A percentile compares a stretch with the other conserved stretches of the same genome.
Evolutionary conservation across 2,888 invertebrate genomes (phyloP).

Genomic region (Nemotelus pantherinus): DNA sequence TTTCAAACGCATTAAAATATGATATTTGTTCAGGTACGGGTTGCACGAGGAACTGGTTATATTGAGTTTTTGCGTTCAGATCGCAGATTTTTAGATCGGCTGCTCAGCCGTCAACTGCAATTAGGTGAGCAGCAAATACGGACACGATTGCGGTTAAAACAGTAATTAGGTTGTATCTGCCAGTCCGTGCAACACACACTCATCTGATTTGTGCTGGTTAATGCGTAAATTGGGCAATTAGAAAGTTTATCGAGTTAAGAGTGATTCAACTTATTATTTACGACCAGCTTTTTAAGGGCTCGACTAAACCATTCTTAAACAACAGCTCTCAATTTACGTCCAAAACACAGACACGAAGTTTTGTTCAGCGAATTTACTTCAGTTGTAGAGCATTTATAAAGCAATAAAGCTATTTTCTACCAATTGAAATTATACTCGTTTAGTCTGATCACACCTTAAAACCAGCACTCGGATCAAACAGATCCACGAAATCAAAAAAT

Average conservation of each 20-base stretch:
- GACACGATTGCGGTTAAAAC: slow-evolving; percentile 46
- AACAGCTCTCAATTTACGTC: no score
- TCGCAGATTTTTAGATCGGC: not conserved
- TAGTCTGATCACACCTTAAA: no score
- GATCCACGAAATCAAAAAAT: not conserved
- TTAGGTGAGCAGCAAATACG: slow-evolving; percentile 37
- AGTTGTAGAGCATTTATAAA: no score
- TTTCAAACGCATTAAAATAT: slow-evolving; percentile 47
- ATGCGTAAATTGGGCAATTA: slow-evolving; percentile 33
- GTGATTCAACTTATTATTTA: not conserved
- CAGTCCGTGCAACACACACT: not conserved
- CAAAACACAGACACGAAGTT: no score
- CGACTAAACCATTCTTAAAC: no score
- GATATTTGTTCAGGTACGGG: slow-evolving; percentile 39
- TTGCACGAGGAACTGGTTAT: not conserved
- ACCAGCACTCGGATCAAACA: no score
- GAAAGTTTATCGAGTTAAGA: slow-evolving; percentile 9
- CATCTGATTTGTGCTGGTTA: not conserved
- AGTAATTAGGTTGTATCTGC: slow-evolving; percentile 45
- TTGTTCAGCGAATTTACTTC: no score
- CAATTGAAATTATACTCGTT: no score
- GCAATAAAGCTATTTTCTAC: no score
- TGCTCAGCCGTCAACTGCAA: slow-evolving; percentile 30
- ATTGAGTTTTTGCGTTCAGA: not conserved
- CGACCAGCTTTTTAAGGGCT: no score